Base-by-base conservation (phyloP, 2,888 invertebrate genomes). In the Rotaria macrura region DNA sequence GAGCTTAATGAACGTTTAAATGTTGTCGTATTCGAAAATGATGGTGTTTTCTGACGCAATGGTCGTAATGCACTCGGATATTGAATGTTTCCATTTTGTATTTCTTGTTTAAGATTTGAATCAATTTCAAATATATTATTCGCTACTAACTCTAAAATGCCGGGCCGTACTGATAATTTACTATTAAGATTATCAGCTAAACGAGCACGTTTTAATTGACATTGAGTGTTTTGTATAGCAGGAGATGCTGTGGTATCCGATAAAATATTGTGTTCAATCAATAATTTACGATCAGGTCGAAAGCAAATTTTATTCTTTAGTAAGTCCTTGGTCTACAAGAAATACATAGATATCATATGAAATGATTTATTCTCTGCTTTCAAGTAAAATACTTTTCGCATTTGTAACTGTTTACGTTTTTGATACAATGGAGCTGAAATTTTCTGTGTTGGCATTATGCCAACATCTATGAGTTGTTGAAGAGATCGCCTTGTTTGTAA, bases 221-320 rank as follows among this genome's bases (percentile, higher is more conserved):
- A 94, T 91, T 97, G 96, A 89, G 95, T 94, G 90, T 97, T 97
- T 87, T 96, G 96, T 89, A 98, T 92, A 89, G 96, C 96, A 52
- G 97, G 97, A 91, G 97, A 97, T 87, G 91, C 90, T 84, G 87
- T 87, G 95, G 95, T 72, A 85, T 87, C 87, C 91, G 93, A 96
- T 88, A 97, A 93, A 89, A 98, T 98, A 91, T 98, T 97, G 90
- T 96, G 94, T 88, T 97, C 93, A 89, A 98, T 96, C 85, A 98
- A 93, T 91, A 96, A 95, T 90, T 96, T 95, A 88, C 97, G 93
- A 89, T 96, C 95, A 2, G 98, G 98, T 88, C 98, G 92, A 90
- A 95, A 94, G 90, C 97, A 96, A 89, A 98, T 97, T 92, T 98
- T 97, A 88, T 96, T 96, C 91, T 96, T 96, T 87, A 98, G 93